phyloP scores from a whole-genome alignment of 1,140 invertebrate species.

The Bombus fervidus region DNA sequence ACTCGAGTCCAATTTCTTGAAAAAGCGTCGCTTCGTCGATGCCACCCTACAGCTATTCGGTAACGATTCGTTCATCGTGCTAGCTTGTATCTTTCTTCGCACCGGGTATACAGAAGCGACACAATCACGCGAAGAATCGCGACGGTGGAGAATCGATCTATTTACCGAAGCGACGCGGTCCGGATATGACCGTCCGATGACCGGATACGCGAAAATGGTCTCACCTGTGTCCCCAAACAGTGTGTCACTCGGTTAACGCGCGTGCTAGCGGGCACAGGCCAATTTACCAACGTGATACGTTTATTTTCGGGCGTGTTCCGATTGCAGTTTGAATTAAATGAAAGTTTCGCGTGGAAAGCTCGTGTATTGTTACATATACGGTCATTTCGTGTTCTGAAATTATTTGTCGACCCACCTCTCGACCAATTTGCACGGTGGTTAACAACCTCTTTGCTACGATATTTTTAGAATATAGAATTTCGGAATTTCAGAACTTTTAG shows the following conservation, averaged over 20 bases:
- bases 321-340: not conserved
- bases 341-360: not conserved
- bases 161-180: constrained; percentile 17
- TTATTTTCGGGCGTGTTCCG: not conserved
- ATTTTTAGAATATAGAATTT: too few relatives aligned
- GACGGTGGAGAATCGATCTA: constrained; percentile 13
- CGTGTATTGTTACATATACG: too few relatives aligned
- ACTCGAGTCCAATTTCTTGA: not conserved
- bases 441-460: too few relatives aligned
- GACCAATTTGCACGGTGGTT: too few relatives aligned
- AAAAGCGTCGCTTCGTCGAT: not conserved
- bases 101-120: too few relatives aligned
- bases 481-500: too few relatives aligned
- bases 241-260: constrained; percentile 31
- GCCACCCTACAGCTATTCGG: too few relatives aligned
- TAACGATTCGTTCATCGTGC: too few relatives aligned
- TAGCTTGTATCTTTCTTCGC: too few relatives aligned
- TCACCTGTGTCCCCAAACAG: constrained; percentile 33
- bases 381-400: too few relatives aligned
- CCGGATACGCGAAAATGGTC: constrained; percentile 41
- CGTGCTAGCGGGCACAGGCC: not conserved
- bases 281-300: constrained; percentile 8
- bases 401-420: too few relatives aligned
- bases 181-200: constrained; percentile 44
- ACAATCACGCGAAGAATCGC: constrained; percentile 28